Conservation (phyloP, 2,113 vertebrate genomes). For the Hyla sarda region DNA sequence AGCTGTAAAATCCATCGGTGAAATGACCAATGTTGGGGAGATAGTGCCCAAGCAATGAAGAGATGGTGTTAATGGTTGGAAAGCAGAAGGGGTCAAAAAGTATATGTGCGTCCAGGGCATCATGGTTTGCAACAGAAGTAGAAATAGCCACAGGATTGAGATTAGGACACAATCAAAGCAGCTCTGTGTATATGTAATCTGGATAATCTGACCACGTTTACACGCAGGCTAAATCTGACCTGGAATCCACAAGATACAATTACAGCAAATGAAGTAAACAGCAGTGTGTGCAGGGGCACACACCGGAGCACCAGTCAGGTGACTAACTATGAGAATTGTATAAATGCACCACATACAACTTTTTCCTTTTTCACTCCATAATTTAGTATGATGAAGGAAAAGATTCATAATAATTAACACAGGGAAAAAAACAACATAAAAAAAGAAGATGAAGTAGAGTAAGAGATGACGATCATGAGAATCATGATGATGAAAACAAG, state of each 20-base stretch:
- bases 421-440: not conserved
- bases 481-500: not conserved
- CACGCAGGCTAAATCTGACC: slow-evolving; percentile 7
- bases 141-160: not conserved
- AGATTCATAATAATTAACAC: no score
- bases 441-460: not conserved
- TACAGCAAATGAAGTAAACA: not conserved
- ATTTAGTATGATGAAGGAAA: no score
- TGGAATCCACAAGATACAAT: slow-evolving; percentile 25
- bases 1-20: no score
- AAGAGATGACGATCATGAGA: not conserved
- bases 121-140: not conserved
- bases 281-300: not conserved
- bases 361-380: no score
- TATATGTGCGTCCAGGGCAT: no score
- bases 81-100: no score
- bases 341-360: no score
- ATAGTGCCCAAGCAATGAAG: no score
- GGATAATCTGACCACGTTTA: slow-evolving; percentile 33
- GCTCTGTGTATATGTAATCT: not conserved
- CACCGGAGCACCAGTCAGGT: no score
- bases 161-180: slow-evolving; percentile 2
- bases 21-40: no score
- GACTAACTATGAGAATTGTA: not conserved
- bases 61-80: no score